phyloP scores from a whole-genome alignment of 2,888 invertebrate genomes.

The Hylaea fasciaria region DNA sequence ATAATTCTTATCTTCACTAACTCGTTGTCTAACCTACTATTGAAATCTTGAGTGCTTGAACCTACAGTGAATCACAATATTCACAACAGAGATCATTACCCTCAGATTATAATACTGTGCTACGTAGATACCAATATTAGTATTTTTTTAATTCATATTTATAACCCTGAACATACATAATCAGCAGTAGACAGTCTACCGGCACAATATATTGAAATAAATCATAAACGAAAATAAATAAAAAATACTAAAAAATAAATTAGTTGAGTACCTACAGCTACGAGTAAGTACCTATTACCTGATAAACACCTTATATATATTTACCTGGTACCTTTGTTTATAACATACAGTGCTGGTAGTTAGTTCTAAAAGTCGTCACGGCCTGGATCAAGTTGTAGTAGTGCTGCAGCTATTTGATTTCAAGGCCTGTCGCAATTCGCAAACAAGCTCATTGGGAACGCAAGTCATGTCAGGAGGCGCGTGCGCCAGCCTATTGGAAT shows the following conservation, averaged over 20 bases:
- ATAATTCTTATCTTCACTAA: slow-evolving; percentile 9
- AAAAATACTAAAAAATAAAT: no score
- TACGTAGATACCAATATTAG: background rate
- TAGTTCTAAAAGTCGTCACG: background rate
- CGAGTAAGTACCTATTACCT: no score
- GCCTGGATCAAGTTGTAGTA: background rate
- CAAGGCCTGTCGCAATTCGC: slow-evolving; percentile 29
- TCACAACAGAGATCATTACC: slow-evolving; percentile 1
- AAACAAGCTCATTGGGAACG: slow-evolving; percentile 30
- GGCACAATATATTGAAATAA: background rate
- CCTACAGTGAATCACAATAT: slow-evolving; percentile 1
- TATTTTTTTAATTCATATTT: background rate
- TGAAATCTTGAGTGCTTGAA: background rate
- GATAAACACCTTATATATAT: no score
- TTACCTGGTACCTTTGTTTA: background rate
- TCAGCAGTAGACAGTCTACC: background rate
- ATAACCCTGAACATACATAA: background rate
- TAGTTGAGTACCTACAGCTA: no score
- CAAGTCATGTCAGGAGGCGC: slow-evolving; percentile 30
- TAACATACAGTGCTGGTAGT: background rate
- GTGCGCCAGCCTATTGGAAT: slow-evolving; percentile 1
- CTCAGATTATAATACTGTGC: background rate
- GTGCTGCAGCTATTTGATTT: slow-evolving; percentile 10
- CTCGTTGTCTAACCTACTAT: background rate
- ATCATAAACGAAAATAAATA: no score